Percentiles rank a stretch among this genome's conserved stretches.
Evolutionary conservation across 2,888 invertebrate genomes (phyloP).

Genomic region (Brachypterus glaber): DNA sequence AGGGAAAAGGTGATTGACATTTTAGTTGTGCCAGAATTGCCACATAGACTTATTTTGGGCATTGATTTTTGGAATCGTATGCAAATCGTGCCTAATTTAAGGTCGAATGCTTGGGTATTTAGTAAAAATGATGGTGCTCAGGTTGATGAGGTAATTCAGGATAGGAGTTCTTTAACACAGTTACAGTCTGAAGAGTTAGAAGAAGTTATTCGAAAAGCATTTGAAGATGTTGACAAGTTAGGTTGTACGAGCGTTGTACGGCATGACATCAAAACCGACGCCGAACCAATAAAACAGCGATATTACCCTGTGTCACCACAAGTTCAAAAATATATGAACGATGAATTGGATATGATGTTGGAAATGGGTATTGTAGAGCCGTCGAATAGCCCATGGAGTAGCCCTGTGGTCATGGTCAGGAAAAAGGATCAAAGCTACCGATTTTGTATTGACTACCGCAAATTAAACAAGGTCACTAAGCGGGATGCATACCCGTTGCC

Average conservation of each 20-base stretch:
- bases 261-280: slow-evolving; percentile 10
- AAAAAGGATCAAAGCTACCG: slow-evolving; percentile 18
- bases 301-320: slow-evolving; percentile 18
- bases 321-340: slow-evolving; percentile 14
- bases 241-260: slow-evolving; percentile 16
- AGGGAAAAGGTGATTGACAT: too few relatives aligned
- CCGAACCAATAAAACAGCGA: slow-evolving; percentile 16
- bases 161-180: too few relatives aligned
- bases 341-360: slow-evolving; percentile 21
- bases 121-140: background rate
- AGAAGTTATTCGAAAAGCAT: too few relatives aligned
- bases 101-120: too few relatives aligned
- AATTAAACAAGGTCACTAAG: too few relatives aligned
- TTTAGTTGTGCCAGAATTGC: slow-evolving; percentile 9
- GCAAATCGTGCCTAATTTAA: slow-evolving; percentile 10
- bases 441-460: too few relatives aligned
- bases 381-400: slow-evolving; percentile 30
- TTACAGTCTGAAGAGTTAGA: too few relatives aligned
- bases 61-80: slow-evolving; percentile 11
- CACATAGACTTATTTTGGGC: slow-evolving; percentile 8
- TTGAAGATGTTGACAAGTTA: slow-evolving; percentile 5
- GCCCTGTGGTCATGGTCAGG: too few relatives aligned
- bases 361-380: slow-evolving; percentile 22
- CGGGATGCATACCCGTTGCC: too few relatives aligned
- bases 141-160: too few relatives aligned